A percentile compares a stretch with the other conserved stretches of the same genome.
phyloP scores from a whole-genome alignment of 2,888 invertebrate genomes.

The Luperina nickerlii region DNA sequence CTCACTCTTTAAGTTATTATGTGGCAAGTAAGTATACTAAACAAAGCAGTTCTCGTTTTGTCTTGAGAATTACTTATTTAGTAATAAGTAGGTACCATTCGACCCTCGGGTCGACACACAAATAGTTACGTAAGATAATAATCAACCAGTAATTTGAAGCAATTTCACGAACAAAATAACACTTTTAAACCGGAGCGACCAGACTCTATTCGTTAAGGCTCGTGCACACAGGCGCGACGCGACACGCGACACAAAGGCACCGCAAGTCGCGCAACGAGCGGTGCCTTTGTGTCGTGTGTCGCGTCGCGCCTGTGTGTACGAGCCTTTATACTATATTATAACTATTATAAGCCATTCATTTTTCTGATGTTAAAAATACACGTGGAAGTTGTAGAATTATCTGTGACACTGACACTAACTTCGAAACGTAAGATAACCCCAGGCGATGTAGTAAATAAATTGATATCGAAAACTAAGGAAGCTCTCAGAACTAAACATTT shows the following conservation, averaged over 20 bases:
- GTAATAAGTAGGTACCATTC: conserved; percentile 41
- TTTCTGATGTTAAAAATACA: conserved; percentile 39
- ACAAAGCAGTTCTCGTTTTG: conserved; percentile 37
- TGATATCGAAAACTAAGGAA: conserved; percentile 50
- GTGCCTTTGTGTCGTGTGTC: too few species aligned
- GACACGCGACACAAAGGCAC: too few species aligned
- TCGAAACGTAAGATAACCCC: conserved; percentile 61
- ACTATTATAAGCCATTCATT: conserved; percentile 18
- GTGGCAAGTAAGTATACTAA: conserved; percentile 28
- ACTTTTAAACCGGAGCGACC: conserved; percentile 54
- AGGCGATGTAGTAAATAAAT: conserved; percentile 39
- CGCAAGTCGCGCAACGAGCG: too few species aligned
- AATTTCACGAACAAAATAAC: conserved; percentile 66
- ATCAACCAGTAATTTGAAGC: conserved; percentile 68
- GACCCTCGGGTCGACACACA: conserved; percentile 36
- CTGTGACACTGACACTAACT: conserved; percentile 55
- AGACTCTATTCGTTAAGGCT: conserved; percentile 48
- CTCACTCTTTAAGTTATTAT: conserved; percentile 17
- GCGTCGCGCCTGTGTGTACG: too few species aligned
- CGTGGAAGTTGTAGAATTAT: conserved; percentile 48
- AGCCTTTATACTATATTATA: too few species aligned
- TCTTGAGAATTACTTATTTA: conserved; percentile 44
- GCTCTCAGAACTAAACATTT: conserved; percentile 39
- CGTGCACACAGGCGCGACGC: too few species aligned
- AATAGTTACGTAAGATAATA: conserved; percentile 61